A percentile compares a stretch with the other conserved stretches of the same genome.
These are phyloP conservation scores for Psix sp. DNA, from an alignment of 1,140 invertebrate species.

Conservation along the genomic window DNA sequence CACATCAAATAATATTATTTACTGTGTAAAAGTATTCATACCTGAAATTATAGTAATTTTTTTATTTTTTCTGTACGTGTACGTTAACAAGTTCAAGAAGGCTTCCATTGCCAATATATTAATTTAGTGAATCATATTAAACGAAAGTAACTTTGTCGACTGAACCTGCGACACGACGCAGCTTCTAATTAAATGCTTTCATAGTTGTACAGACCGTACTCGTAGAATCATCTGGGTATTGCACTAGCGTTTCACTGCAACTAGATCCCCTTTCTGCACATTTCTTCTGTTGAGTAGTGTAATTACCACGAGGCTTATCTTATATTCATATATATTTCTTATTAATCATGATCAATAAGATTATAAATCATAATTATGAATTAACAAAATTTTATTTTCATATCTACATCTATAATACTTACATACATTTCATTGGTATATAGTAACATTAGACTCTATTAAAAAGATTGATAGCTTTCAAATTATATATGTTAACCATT, in stretches of 20 bases:
- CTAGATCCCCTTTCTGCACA: conserved; percentile 32
- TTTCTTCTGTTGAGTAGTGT: conserved; percentile 38
- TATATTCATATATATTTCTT: conserved; percentile 26
- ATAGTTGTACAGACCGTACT: conserved; percentile 40
- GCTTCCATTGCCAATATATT: conserved; percentile 20
- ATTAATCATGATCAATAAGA: no score
- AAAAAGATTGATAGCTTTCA: no score
- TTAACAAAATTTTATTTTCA: no score
- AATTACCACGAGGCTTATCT: conserved; percentile 40
- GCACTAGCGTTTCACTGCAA: conserved; percentile 41
- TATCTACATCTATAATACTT: no score
- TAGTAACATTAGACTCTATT: no score
- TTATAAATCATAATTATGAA: no score
- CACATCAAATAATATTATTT: no score
- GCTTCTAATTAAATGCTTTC: conserved; percentile 49
- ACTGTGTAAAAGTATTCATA: no score
- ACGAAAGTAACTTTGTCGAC: conserved; percentile 31
- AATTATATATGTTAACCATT: no score
- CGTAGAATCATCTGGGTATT: conserved; percentile 38
- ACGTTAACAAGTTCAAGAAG: conserved; percentile 17
- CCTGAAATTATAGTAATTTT: no score
- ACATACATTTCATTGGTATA: no score
- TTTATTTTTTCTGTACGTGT: conserved; percentile 2
- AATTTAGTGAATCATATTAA: conserved; percentile 38
- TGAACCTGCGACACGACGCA: conserved; percentile 18